Evolutionary conservation across 2,797 vertebrate genomes (phyloP).

Genomic region (Danio aesculapii): DNA sequence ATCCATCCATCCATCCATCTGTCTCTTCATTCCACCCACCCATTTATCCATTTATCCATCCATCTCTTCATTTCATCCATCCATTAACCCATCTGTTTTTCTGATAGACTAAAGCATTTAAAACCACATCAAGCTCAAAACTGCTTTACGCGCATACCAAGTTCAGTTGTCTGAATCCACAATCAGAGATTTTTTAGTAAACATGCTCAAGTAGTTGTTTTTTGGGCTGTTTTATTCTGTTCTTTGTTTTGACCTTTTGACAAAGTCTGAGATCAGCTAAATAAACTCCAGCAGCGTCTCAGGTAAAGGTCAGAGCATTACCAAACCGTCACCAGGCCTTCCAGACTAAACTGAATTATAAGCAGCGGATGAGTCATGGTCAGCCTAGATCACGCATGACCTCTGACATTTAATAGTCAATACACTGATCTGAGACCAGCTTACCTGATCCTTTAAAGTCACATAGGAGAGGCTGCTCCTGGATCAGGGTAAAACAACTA

Average conservation of each 20-base stretch:
- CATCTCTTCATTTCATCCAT: no score
- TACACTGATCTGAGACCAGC: constrained; percentile 38
- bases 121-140: no score
- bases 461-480: background rate
- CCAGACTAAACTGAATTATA: background rate
- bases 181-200: no score
- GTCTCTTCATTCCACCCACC: no score
- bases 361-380: constrained; percentile 21
- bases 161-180: no score
- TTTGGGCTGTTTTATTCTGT: background rate
- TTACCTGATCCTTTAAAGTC: background rate
- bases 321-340: constrained; percentile 14
- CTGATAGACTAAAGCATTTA: no score
- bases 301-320: constrained; percentile 21
- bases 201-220: background rate
- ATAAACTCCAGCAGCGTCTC: constrained; percentile 24
- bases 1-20: no score
- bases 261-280: constrained; percentile 34
- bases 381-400: background rate
- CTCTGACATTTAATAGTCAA: constrained; percentile 16
- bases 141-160: no score
- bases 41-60: no score
- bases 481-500: constrained; percentile 10
- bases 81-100: no score
- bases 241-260: constrained; percentile 44